Evolutionary conservation across 2,113 vertebrate species (phyloP), one percentile per base, ranked within the genome.

Genomic region (Globicephala melas): DNA sequence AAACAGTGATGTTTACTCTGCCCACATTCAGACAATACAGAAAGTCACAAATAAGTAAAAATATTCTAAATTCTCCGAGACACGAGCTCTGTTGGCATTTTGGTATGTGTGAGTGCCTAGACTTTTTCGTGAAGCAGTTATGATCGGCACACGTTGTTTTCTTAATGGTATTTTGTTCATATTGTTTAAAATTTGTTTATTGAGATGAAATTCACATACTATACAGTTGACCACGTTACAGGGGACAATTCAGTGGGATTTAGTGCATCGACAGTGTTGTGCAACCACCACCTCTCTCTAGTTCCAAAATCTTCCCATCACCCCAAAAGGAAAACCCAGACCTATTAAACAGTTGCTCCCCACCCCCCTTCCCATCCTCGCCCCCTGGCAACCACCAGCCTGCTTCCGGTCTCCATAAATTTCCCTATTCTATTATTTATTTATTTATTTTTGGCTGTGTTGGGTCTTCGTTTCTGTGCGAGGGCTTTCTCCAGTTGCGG

Each of bases 1-100:
- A 63, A 91, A 82, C 44, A 76, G n/a, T 79, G 65, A 38, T 74
- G 53, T 95, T 90, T 90, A 76, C 62, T 36, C 36, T n/a, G 28
- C 79, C 68, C 71, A 76, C 73, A 74, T 15, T 28, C 68, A 89
- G 44, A 33, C 65, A 41, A 76, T 14, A n/a, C 70, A 81, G 28
- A 93, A 63, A 90, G 70, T 68, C 53, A 55, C 12, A 20, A 84
- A 60, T 10, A 13, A n/a, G 23, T 21, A 62, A 76, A 76, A 94
- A 38, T 3, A 2, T 83, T 50, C 31, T 31, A 44, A 62, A 26
- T 25, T 89, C 60, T 94, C 13, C 2, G 2, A 33, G 28, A 93
- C 20, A 1, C 28, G 10, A 11, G 11, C 21, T 23, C 82, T 62
- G 58, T 33, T 33, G 60, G 14, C 8, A 5, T 36, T 33, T 41